Conservation (phyloP, 2,888 invertebrate species). For the Criorhina ranunculi region DNA sequence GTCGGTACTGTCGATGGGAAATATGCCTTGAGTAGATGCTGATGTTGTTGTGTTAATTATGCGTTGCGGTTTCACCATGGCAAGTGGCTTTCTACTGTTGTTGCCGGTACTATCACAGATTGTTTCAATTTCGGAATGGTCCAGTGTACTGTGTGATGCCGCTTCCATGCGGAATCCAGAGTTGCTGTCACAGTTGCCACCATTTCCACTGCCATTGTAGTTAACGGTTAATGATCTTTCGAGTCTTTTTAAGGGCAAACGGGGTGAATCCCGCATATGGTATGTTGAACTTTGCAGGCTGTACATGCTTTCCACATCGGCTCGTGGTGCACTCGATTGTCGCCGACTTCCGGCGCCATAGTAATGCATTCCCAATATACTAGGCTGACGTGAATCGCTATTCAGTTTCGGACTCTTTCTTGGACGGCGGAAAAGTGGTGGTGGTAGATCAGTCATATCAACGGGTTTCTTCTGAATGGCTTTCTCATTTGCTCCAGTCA, state of each 20-base stretch:
- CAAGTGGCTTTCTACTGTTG: slow-evolving; percentile 82
- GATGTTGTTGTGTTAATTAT: slow-evolving; percentile 84
- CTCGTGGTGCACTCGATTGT: slow-evolving; percentile 88
- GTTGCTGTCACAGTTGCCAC: slow-evolving; percentile 68
- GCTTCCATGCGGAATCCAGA: slow-evolving; percentile 80
- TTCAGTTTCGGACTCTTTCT: slow-evolving; percentile 91
- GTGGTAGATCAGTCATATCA: slow-evolving; percentile 90
- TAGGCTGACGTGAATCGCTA: slow-evolving; percentile 91
- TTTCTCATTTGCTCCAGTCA: slow-evolving; percentile 89
- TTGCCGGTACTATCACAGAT: slow-evolving; percentile 83
- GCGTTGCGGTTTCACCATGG: slow-evolving; percentile 84
- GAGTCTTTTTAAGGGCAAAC: slow-evolving; percentile 82
- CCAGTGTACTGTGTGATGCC: slow-evolving; percentile 83
- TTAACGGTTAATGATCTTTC: slow-evolving; percentile 78
- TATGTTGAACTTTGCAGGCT: slow-evolving; percentile 85
- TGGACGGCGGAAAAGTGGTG: slow-evolving; percentile 93
- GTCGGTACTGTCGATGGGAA: slow-evolving; percentile 74
- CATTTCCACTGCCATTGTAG: slow-evolving; percentile 75
- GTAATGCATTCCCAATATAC: slow-evolving; percentile 88
- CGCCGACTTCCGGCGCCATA: slow-evolving; percentile 86
- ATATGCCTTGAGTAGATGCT: slow-evolving; percentile 79
- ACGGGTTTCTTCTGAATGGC: slow-evolving; percentile 91
- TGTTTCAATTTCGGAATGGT: slow-evolving; percentile 84
- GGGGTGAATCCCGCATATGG: slow-evolving; percentile 83
- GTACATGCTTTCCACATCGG: slow-evolving; percentile 86